Conservation (phyloP, 1,140 invertebrate genomes). For the Aphelenchoides besseyi region DNA sequence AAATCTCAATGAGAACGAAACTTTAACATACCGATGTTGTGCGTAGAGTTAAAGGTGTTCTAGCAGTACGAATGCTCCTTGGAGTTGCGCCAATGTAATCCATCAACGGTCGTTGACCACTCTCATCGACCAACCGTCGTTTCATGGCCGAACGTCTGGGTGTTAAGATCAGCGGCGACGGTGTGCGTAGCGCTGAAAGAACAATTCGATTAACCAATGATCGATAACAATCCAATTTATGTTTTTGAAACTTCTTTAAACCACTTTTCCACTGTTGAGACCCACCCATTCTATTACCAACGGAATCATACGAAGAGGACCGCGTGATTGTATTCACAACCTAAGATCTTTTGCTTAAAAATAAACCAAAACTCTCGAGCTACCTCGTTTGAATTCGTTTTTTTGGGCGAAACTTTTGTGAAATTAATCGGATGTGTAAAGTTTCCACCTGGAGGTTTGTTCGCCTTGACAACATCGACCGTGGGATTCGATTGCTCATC, state of each 20-base stretch:
- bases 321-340: neutral
- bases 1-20: too few relatives aligned
- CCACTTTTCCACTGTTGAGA: neutral
- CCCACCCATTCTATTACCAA: neutral
- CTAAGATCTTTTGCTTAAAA: neutral
- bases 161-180: neutral
- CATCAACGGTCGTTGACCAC: neutral
- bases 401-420: neutral
- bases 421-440: neutral
- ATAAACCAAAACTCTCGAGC: neutral
- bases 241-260: neutral
- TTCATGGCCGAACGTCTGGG: neutral
- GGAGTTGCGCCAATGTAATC: neutral
- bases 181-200: neutral
- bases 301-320: neutral
- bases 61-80: too few relatives aligned
- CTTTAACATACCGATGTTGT: too few relatives aligned
- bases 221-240: too few relatives aligned
- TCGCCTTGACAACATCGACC: neutral
- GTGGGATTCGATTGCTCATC: neutral
- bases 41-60: too few relatives aligned
- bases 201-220: too few relatives aligned
- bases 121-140: neutral
- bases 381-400: neutral
- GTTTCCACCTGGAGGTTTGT: neutral